Conservation (phyloP, 2,888 invertebrate genomes). For the Chalcis sispes region DNA sequence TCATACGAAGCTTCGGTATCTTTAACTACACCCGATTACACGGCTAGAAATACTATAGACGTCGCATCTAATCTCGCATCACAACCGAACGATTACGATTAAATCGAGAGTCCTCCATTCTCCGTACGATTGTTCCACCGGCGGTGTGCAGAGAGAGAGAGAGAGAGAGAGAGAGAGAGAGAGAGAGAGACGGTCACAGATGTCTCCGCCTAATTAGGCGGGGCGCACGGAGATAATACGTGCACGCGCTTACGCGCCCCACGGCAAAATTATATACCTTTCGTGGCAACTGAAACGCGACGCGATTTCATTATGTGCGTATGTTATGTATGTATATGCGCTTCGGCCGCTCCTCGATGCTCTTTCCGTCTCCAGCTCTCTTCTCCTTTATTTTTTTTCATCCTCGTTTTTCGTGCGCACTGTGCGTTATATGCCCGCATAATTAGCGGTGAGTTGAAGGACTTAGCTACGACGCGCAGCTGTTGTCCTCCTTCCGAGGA, state of each 20-base stretch:
- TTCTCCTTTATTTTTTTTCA: too few relatives aligned
- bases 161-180: too few relatives aligned
- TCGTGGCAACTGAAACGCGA: conserved; percentile 71
- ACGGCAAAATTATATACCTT: conserved; percentile 71
- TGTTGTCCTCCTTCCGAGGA: conserved; percentile 29
- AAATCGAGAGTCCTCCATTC: conserved; percentile 14
- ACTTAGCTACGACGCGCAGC: conserved; percentile 8
- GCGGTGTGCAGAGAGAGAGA: too few relatives aligned
- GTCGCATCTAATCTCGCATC: conserved; percentile 45
- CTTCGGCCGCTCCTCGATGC: background rate
- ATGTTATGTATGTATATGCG: background rate
- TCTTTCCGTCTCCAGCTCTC: too few relatives aligned
- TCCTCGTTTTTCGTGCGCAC: too few relatives aligned
- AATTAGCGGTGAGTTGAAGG: background rate
- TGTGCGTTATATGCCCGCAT: too few relatives aligned
- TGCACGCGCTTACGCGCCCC: background rate
- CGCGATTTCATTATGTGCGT: conserved; percentile 70
- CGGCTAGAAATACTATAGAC: conserved; percentile 15
- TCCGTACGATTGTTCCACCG: background rate
- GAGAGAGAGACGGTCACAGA: too few relatives aligned
- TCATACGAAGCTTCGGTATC: background rate
- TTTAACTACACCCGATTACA: conserved; percentile 3
- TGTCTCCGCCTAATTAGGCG: conserved; percentile 73
- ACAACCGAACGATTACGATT: too few relatives aligned
- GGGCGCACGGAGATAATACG: too few relatives aligned